Percentiles rank a stretch among this genome's conserved stretches.
Conservation (phyloP, 2,797 vertebrate species). For the Pseudotriccus pelzelni region DNA sequence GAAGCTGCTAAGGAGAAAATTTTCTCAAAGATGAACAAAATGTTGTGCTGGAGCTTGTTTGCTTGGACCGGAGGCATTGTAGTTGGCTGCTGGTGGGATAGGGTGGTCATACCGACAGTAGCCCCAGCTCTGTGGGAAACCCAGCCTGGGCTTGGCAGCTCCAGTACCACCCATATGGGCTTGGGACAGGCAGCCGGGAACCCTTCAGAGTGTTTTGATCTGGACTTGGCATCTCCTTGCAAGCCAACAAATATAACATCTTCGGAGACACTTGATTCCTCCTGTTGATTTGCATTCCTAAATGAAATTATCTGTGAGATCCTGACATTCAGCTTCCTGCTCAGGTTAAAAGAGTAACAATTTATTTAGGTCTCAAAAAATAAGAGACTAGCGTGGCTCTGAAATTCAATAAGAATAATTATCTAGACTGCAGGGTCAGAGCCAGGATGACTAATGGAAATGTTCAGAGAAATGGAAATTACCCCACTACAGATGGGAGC, state of each 20-base stretch:
- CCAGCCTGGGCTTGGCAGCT: not conserved
- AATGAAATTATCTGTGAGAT: slow-evolving; percentile 43
- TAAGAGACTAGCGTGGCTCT: not conserved
- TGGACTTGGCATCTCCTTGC: not conserved
- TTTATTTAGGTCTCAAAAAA: slow-evolving; percentile 54
- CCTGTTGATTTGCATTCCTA: slow-evolving; percentile 17
- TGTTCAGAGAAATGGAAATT: slow-evolving; percentile 67
- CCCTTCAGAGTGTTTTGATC: not conserved
- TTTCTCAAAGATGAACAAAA: not conserved
- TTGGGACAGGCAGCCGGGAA: not conserved
- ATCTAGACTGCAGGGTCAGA: slow-evolving; percentile 59
- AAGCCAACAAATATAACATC: not conserved
- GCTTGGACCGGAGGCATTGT: not conserved
- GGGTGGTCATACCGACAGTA: not conserved
- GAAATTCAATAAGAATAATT: slow-evolving; percentile 57
- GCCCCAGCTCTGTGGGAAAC: not conserved
- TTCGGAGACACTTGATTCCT: not conserved
- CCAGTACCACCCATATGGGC: not conserved
- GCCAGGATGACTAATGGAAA: slow-evolving; percentile 65
- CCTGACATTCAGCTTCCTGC: slow-evolving; percentile 25
- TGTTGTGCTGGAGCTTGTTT: not conserved
- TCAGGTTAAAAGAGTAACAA: slow-evolving; percentile 37
- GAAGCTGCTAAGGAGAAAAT: not conserved
- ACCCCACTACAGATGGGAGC: not conserved
- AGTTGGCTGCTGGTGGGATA: not conserved